A percentile compares a stretch with the other conserved stretches of the same genome.
These are phyloP conservation scores for Drosophila baimaii DNA, from an alignment of 1,140 invertebrate species.

Conservation along the genomic window DNA sequence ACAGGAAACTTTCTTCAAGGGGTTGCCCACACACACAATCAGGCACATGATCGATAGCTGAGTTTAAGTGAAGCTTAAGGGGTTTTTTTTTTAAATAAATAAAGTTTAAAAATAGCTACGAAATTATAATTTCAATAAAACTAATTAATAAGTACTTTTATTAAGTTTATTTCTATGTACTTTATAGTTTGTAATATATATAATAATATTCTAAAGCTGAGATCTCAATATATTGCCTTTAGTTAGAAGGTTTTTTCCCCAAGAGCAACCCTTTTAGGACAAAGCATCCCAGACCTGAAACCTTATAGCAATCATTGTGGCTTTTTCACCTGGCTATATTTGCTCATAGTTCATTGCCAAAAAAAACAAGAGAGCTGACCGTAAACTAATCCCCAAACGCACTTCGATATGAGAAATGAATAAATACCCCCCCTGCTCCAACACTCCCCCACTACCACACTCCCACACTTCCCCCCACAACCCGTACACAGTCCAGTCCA, in stretches of 20 bases:
- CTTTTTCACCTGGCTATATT: constrained; percentile 10
- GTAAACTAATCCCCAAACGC: constrained; percentile 15
- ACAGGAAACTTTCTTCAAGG: constrained; percentile 5
- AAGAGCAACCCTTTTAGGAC: too few species aligned
- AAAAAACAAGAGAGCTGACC: background rate
- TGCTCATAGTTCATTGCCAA: constrained; percentile 2
- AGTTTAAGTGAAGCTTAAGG: background rate
- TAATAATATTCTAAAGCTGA: too few species aligned
- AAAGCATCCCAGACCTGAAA: background rate
- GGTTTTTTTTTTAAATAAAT: background rate
- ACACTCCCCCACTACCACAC: too few species aligned
- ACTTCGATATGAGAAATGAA: constrained; percentile 45
- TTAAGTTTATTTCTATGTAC: background rate
- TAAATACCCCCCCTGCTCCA: constrained; percentile 18
- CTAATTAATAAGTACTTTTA: background rate
- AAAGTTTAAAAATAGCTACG: background rate
- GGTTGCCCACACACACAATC: too few species aligned
- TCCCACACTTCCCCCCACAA: background rate
- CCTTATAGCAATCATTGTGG: constrained; percentile 12
- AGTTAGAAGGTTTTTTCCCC: too few species aligned
- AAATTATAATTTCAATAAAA: background rate
- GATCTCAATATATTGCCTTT: too few species aligned
- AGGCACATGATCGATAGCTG: constrained; percentile 5
- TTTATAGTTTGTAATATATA: background rate
- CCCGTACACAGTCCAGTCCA: background rate